Conservation (phyloP, 2,888 invertebrate species). For the Epistrophe grossulariae region DNA sequence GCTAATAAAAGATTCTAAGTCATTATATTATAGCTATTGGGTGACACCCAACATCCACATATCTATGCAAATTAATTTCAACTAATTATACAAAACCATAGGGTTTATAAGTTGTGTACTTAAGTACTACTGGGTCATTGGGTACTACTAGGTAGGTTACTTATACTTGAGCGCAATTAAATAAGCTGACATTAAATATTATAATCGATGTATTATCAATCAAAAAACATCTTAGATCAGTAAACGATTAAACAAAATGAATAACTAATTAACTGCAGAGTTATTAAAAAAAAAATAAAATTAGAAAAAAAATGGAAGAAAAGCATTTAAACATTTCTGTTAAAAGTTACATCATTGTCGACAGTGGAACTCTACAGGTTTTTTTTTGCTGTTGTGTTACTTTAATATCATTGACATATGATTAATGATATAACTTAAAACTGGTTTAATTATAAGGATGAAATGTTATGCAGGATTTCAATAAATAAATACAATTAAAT, state of each 20-base stretch:
- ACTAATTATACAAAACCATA: slow-evolving; percentile 6
- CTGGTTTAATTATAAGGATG: not conserved
- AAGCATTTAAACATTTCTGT: not conserved
- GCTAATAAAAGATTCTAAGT: not conserved
- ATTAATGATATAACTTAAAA: not conserved
- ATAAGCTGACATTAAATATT: slow-evolving; percentile 2
- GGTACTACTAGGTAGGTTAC: not conserved
- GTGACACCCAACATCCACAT: not conserved
- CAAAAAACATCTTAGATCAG: not conserved
- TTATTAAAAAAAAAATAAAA: not conserved
- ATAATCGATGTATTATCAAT: slow-evolving; percentile 3
- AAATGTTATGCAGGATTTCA: not conserved
- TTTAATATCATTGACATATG: slow-evolving; percentile 10
- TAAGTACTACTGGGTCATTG: not conserved
- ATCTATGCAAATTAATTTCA: not conserved
- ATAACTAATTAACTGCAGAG: not conserved
- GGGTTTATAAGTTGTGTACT: not conserved
- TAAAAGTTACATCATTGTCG: not conserved
- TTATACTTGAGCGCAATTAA: not conserved
- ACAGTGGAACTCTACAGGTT: too few species aligned
- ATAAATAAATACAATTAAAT: not conserved
- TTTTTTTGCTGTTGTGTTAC: not conserved
- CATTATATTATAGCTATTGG: not conserved
- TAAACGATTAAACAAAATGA: not conserved
- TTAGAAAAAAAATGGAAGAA: not conserved